Percentiles rank a stretch among this genome's conserved stretches.
Conservation (phyloP, 2,113 vertebrate genomes). For the Carollia perspicillata region DNA sequence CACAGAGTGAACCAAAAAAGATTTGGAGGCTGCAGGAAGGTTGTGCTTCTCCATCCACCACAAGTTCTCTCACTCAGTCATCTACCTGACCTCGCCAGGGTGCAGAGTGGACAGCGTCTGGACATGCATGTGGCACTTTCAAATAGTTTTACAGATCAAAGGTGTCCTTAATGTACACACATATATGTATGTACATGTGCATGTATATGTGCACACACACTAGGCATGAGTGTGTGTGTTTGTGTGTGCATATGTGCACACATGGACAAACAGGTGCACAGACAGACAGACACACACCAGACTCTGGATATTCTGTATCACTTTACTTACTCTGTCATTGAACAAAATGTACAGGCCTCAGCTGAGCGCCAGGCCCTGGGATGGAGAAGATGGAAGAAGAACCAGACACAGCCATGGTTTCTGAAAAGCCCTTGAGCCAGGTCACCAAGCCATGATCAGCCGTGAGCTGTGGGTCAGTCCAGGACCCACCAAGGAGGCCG, state of each 20-base stretch:
- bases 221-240: neutral
- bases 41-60: fast-evolving
- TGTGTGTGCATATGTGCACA: neutral
- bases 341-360: neutral
- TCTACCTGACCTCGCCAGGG: neutral
- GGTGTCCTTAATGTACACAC: neutral
- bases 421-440: neutral
- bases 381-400: neutral
- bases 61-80: neutral
- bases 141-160: neutral
- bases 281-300: neutral
- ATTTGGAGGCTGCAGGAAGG: neutral
- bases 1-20: neutral
- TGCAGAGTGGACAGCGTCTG: neutral
- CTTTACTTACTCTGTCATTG: neutral
- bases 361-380: too few relatives aligned
- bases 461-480: neutral
- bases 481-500: neutral
- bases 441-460: neutral
- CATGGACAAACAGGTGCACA: fast-evolving
- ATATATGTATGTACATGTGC: neutral
- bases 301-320: neutral
- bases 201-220: neutral
- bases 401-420: neutral
- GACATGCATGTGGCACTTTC: neutral